Evolutionary conservation across 2,888 invertebrate genomes (phyloP), one percentile per base, ranked within the genome.

Genomic region (Polia nebulosa): DNA sequence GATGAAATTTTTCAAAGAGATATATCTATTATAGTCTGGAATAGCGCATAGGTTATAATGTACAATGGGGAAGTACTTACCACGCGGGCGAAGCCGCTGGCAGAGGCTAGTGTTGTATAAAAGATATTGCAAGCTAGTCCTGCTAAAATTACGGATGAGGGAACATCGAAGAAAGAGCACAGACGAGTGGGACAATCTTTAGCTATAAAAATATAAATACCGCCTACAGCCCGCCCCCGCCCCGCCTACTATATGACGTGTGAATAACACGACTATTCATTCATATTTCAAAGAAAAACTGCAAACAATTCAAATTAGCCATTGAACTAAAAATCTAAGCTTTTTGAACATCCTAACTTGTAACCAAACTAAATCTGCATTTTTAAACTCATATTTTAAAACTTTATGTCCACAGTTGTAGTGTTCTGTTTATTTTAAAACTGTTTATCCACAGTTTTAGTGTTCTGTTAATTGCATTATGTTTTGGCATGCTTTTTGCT

Each of bases 311-410:
- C 15, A 47, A 60, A n/a, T 39, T 45, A 45, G 17, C 2, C 15
- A 56, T 60, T 64, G 2, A 15, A 51, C 2, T 49, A 15, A 77
- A 58, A 61, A 52, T 47, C n/a, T 57, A 47, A 63, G 29, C 58
- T 56, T 32, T 69, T 56, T 51, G 36, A 56, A 32, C 22, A 29
- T 6, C 25, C 27, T 17, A 55, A 57, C 45, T 72, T 34, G 36
- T 11, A 56, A 4, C 29, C 36, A 25, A 76, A 61, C 39, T 45
- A 49, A n/a, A 25, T 15, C 44, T n/a, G 49, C 41, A 47, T 45
- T 53, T 66, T 72, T 8, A 47, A 72, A 66, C 29, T 44, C 36
- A 53, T 39, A 56, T 59, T 63, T 63, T 32, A 39, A 45, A 53
- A 44, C 11, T 11, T 15, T 11, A n/a, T 59, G 25, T 27, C 34